Base-by-base conservation (phyloP, 2,113 vertebrate species). In the Rhinolophus sinicus region DNA sequence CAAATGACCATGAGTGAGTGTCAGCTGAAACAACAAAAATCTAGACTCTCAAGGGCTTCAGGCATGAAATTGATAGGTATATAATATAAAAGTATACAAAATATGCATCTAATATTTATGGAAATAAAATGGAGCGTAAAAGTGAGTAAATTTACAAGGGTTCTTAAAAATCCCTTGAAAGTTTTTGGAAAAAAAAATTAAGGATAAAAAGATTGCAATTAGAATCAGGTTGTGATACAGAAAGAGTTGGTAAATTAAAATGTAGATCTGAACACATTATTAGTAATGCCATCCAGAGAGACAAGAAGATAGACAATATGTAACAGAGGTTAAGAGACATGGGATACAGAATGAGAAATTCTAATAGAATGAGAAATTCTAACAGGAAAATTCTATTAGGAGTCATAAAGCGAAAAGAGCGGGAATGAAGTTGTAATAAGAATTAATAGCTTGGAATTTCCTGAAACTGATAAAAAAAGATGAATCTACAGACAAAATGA, bases 131-230 rank as follows among this genome's bases (percentile, higher is more conserved):
- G 56, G 8, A 33, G 8, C 65, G 56, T 50, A 70, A 54, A 97
- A 77, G 64, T 54, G 19, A 81, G 13, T 75, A 90, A 35, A 24
- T 40, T 84, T 88, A 65, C 16, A 88, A 38, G 35, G 93, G 33
- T 47, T 2, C 10, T 90, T 88, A 65, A 69, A 91, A 84, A 85
- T 76, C 4, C 11, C 15, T 78, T 65, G 14, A 50, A 75, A 40
- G 11, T 19, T 93, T 90, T 40, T 94, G 3, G 2, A 10, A 18
- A 9, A 44, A 47, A 80, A 88, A 88, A 2, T 56, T 73, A 75
- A 38, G 28, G 8, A 35, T 67, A 83, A 95, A 96, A 91, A 72
- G 35, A 69, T 15, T 86, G 24, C 22, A 85, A 77, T 77, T 96
- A 89, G 60, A 94, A 94, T 54, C 56, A 65, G n/a, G 60, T 58